Conservation (phyloP, 2,797 vertebrate species). For the Coranthus polyacanthus region DNA sequence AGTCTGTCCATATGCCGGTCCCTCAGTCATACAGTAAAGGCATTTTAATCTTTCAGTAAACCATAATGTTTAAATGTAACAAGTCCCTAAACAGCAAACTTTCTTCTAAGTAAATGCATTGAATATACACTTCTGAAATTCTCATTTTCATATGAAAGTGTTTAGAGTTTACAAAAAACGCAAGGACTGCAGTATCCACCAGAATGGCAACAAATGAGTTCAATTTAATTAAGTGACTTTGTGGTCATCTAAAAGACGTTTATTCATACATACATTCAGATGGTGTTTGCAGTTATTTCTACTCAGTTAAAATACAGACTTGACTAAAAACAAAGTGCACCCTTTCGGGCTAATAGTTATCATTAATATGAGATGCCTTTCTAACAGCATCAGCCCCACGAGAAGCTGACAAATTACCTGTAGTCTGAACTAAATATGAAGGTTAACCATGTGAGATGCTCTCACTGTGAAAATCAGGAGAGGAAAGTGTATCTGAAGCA, state of each 20-base stretch:
- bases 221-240: neutral
- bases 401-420: neutral
- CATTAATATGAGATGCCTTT: constrained; percentile 1
- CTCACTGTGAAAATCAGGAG: neutral
- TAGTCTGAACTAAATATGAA: neutral
- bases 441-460: neutral
- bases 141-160: neutral
- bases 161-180: neutral
- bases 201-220: neutral
- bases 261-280: neutral
- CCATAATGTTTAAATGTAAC: neutral
- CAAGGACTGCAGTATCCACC: no score
- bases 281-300: neutral
- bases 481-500: constrained; percentile 2
- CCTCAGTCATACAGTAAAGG: neutral
- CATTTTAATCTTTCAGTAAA: neutral
- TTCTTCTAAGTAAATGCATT: no score
- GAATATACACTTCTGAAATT: neutral
- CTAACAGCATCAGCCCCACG: neutral
- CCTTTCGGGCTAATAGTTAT: constrained; percentile 10
- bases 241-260: neutral
- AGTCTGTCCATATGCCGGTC: constrained; percentile 15
- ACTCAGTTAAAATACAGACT: neutral
- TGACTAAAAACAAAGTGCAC: neutral
- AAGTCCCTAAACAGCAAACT: neutral